phyloP scores from a whole-genome alignment of 2,113 vertebrate species.

The Poicephalus gulielmi region DNA sequence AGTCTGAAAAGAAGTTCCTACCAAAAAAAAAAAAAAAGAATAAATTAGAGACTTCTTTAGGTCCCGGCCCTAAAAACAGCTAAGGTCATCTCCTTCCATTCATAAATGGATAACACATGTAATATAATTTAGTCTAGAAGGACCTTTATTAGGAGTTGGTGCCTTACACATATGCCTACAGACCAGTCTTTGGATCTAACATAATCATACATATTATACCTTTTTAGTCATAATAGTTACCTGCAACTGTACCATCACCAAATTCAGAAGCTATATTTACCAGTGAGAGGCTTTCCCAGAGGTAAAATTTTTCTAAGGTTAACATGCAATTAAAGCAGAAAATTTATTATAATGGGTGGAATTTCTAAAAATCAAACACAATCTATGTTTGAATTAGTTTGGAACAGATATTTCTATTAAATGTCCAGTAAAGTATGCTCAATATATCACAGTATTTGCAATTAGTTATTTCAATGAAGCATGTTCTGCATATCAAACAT shows the following conservation, averaged over 20 bases:
- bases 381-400: conserved; percentile 61
- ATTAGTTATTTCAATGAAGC: conserved; percentile 79
- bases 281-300: conserved; percentile 63
- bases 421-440: conserved; percentile 69
- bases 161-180: not conserved
- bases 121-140: not conserved
- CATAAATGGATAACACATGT: not conserved
- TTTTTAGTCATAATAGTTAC: not conserved
- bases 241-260: not conserved
- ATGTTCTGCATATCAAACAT: conserved; percentile 75
- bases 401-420: conserved; percentile 72
- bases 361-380: conserved; percentile 67
- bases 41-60: not conserved
- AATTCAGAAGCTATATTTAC: conserved; percentile 31
- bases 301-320: conserved; percentile 66
- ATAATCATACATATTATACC: not conserved
- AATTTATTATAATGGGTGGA: conserved; percentile 50
- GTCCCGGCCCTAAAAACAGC: not conserved
- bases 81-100: not conserved
- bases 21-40: not conserved
- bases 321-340: conserved; percentile 62
- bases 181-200: not conserved
- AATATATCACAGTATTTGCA: conserved; percentile 74
- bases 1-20: not conserved
- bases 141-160: not conserved